Conservation (phyloP, 2,797 vertebrate species). For the Percopsis omiscomaycus region DNA sequence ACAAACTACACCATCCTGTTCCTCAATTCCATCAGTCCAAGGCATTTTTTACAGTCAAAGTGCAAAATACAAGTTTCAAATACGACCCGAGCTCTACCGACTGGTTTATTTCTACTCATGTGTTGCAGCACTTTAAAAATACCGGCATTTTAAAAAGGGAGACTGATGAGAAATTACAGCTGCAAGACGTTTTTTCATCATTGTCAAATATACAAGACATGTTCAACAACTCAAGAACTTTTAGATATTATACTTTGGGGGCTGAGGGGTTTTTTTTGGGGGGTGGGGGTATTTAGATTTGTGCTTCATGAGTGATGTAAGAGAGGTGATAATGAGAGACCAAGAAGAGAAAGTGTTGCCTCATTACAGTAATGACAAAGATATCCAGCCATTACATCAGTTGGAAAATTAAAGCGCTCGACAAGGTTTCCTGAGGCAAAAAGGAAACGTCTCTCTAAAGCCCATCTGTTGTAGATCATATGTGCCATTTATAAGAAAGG, state of each 20-base stretch:
- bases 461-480: conserved; percentile 86
- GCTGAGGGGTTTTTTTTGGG: neutral
- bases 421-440: conserved; percentile 86
- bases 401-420: conserved; percentile 94
- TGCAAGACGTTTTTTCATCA: too few relatives aligned
- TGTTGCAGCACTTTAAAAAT: conserved; percentile 20
- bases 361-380: conserved; percentile 99
- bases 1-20: neutral
- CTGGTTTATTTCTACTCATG: conserved; percentile 11
- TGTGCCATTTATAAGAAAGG: conserved; percentile 82
- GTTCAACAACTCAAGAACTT: conserved; percentile 22
- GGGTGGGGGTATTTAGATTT: conserved; percentile 56
- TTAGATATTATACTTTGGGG: neutral
- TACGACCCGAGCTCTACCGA: neutral
- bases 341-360: conserved; percentile 94
- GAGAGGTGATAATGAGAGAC: conserved; percentile 95
- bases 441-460: conserved; percentile 78
- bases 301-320: conserved; percentile 89
- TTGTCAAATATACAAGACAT: conserved; percentile 18
- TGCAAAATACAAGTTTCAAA: conserved; percentile 4
- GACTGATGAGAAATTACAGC: neutral
- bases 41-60: neutral
- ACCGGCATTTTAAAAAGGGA: conserved; percentile 34
- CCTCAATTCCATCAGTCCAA: neutral
- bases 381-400: conserved; percentile 91